Base-by-base conservation (phyloP, 2,113 vertebrate genomes). In the Ceratotherium simum region DNA sequence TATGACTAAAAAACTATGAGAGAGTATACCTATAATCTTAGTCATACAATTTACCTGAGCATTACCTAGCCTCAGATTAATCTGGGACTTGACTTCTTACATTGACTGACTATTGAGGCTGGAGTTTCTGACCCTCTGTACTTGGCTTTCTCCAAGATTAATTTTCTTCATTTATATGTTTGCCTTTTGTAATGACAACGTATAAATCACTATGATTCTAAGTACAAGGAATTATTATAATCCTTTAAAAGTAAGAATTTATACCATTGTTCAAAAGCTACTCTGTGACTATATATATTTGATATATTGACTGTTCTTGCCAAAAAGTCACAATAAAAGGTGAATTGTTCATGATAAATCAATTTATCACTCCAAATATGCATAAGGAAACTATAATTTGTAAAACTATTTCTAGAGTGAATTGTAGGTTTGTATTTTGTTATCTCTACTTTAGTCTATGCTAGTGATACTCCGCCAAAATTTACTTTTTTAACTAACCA, bases 121-220 rank as follows among this genome's bases (percentile, higher is more conserved):
- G 46, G 76, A 13, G 33, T 84, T 80, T 89, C 51, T 81, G 54
- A 92, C n/a, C 69, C 21, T 46, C 58, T 8, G 18, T 83, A 36
- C 21, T 84, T 92, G 64, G 17, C 36, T 95, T 96, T 87, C 91
- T 92, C 20, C n/a, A 94, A 92, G 93, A 97, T 95, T 84, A 97
- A 94, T 97, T 90, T 95, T 12, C 42, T 90, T 92, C 87, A 90
- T 96, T 95, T 96, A 90, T 95, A 75, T 54, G 18, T 95, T 97
- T 97, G 93, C 48, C 84, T 97, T 96, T 89, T 75, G 23, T 86
- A 87, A 78, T 79, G 75, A 92, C 80, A 95, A 88, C 48, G 46
- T 70, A 91, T 91, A 96, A 86, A 95, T 90, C 78, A 96, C 1
- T 23, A 93, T 6, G 54, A 75, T 36, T 60, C 29, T 58, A 90